Evolutionary conservation across 2,797 vertebrate genomes (phyloP).

Genomic region (Yasuhikotakia modesta): DNA sequence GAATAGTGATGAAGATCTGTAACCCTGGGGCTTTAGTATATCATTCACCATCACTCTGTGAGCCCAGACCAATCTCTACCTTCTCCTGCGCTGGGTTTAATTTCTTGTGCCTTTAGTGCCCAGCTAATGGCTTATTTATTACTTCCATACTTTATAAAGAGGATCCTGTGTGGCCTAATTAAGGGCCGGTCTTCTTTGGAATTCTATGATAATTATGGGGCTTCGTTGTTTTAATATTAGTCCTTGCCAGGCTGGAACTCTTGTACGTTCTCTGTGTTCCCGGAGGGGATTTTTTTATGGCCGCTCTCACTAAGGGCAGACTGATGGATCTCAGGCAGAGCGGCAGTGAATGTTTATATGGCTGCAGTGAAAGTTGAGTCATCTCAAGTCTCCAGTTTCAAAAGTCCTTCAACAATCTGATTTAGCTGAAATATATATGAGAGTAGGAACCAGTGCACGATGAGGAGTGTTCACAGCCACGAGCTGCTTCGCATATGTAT

Average conservation of each 20-base stretch:
- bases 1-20: slow-evolving; percentile 56
- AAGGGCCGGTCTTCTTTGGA: slow-evolving; percentile 76
- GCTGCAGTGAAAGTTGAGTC: slow-evolving; percentile 64
- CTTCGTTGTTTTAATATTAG: slow-evolving; percentile 85
- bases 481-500: slow-evolving; percentile 30
- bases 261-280: slow-evolving; percentile 69
- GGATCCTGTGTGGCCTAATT: slow-evolving; percentile 85
- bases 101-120: slow-evolving; percentile 73
- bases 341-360: slow-evolving; percentile 75
- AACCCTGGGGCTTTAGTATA: slow-evolving; percentile 56
- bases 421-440: slow-evolving; percentile 46
- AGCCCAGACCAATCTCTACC: slow-evolving; percentile 71
- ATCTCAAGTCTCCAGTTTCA: slow-evolving; percentile 67
- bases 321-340: slow-evolving; percentile 70
- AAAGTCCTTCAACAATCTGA: slow-evolving; percentile 57
- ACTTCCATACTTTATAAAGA: slow-evolving; percentile 79
- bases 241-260: slow-evolving; percentile 73
- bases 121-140: slow-evolving; percentile 84
- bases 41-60: slow-evolving; percentile 62
- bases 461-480: background rate
- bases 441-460: background rate
- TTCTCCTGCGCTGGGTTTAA: slow-evolving; percentile 65
- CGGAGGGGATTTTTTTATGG: slow-evolving; percentile 67
- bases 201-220: slow-evolving; percentile 80
- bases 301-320: slow-evolving; percentile 63